These are phyloP conservation scores for Pomacea canaliculata DNA, from an alignment of 2,888 invertebrate species.

Conservation along the genomic window DNA sequence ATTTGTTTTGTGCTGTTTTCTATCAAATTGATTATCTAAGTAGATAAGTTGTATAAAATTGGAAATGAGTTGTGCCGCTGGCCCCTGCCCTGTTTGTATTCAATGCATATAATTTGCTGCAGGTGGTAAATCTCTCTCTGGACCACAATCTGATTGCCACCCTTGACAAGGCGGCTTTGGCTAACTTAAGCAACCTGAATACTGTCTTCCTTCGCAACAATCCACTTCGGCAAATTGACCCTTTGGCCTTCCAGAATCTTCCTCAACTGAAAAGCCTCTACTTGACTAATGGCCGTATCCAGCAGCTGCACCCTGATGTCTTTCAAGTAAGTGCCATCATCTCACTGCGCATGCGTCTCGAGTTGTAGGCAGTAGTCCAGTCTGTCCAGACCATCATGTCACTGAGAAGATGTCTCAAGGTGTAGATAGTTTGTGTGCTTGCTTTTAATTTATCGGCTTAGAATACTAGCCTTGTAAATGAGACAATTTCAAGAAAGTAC, in stretches of 20 bases:
- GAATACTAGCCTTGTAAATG: background rate
- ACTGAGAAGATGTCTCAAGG: too few relatives aligned
- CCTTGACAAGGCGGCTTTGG: conserved; percentile 4
- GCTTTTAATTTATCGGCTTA: background rate
- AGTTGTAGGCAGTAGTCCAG: background rate
- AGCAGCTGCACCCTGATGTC: background rate
- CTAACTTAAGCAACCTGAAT: conserved; percentile 27
- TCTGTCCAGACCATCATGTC: background rate
- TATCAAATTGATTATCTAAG: too few relatives aligned
- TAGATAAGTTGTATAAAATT: too few relatives aligned
- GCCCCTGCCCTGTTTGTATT: too few relatives aligned
- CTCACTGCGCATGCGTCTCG: background rate
- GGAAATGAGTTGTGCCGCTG: too few relatives aligned
- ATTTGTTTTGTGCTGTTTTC: too few relatives aligned
- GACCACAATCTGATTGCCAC: conserved; percentile 40
- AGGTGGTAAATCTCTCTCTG: conserved; percentile 43
- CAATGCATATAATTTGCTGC: background rate
- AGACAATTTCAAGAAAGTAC: too few relatives aligned
- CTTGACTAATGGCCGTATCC: conserved; percentile 40
- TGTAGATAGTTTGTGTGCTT: background rate
- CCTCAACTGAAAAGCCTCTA: conserved; percentile 34
- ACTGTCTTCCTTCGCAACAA: conserved; percentile 42
- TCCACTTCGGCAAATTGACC: conserved; percentile 31
- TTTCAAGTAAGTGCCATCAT: conserved; percentile 12
- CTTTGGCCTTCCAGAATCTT: conserved; percentile 38